phyloP scores from a whole-genome alignment of 2,888 invertebrate genomes.

The Microctonus aethiopoides region DNA sequence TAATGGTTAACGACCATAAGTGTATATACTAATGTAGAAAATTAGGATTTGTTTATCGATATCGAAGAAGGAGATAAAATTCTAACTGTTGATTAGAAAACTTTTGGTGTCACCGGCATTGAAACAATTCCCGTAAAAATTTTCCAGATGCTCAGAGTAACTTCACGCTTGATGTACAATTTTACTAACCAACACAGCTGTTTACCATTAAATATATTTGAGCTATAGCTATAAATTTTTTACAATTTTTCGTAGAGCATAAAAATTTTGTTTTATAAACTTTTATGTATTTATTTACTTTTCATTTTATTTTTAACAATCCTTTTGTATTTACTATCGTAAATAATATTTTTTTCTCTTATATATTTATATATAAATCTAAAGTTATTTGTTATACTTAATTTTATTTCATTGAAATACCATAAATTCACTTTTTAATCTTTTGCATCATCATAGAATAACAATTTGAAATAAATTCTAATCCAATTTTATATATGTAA shows the following conservation, averaged over 20 bases:
- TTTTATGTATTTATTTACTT: not conserved
- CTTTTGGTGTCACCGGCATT: slow-evolving; percentile 14
- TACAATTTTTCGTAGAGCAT: not conserved
- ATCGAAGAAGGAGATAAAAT: not conserved
- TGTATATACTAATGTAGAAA: not conserved
- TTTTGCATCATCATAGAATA: not conserved
- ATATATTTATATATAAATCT: no score
- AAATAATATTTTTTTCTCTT: not conserved
- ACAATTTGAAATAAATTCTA: not conserved
- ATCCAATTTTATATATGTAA: not conserved
- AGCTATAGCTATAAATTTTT: not conserved
- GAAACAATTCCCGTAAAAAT: slow-evolving; percentile 2
- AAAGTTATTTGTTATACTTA: not conserved
- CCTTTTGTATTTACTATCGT: not conserved
- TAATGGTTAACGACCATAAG: slow-evolving; percentile 20
- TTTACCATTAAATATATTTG: not conserved
- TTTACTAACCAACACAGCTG: not conserved
- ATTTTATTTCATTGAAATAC: not conserved
- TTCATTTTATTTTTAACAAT: not conserved
- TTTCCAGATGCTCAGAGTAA: slow-evolving; percentile 4
- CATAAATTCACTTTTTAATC: not conserved
- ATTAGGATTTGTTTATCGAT: no score
- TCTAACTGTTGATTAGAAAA: slow-evolving; percentile 25
- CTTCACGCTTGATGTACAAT: not conserved
- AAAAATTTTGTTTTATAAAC: not conserved